Evolutionary conservation across 2,888 invertebrate genomes (phyloP), one percentile per base, ranked within the genome.

Genomic region (Hyalella azteca): DNA sequence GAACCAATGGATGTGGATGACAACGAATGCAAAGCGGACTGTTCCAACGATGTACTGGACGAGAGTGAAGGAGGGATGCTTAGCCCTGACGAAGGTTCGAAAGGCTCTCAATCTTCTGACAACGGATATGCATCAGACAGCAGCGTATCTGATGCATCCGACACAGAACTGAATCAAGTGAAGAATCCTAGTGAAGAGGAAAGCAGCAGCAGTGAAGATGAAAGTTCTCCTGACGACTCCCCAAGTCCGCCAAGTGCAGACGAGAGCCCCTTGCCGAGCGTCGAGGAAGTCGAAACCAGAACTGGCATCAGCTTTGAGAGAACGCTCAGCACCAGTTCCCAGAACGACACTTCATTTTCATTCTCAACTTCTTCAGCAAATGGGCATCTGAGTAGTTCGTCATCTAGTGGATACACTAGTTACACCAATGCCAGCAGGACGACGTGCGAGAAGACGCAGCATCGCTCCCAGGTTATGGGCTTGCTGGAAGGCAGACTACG

Each of bases 211-310:
- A 29, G 29, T 29, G 66, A 66, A 5, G 66, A 66, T 36, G 54
- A 54, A 54, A 66, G 66, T 66, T 66, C 36, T n/a, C 66, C 66
- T 9, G 66, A 66, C 36, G 66, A 66, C 19, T 36, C 75, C 3
- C 41, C 75, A 41, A 75, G 75, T 36, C 75, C 75, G 5, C 75
- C 75, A 3, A 75, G 75, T 26, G 26, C 75, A 3, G 45, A 75
- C 19, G 45, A 75, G 26, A 39, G 29, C 45, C 41, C 45, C 22
- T 75, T 75, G n/a, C 75, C 75, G 19, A 39, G 45, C 29, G 40
- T 45, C 29, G 75, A 75, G 29, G 75, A 75, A 41, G 75, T 75
- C 29, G 75, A 75, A 19, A 75, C 75, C 26, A 75, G 75, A 75
- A 75, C 75, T 1, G 75, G 75, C 1, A 75, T 75, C 40, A 75